Base-by-base conservation (phyloP, 2,888 invertebrate genomes). In the Cabera pusaria region DNA sequence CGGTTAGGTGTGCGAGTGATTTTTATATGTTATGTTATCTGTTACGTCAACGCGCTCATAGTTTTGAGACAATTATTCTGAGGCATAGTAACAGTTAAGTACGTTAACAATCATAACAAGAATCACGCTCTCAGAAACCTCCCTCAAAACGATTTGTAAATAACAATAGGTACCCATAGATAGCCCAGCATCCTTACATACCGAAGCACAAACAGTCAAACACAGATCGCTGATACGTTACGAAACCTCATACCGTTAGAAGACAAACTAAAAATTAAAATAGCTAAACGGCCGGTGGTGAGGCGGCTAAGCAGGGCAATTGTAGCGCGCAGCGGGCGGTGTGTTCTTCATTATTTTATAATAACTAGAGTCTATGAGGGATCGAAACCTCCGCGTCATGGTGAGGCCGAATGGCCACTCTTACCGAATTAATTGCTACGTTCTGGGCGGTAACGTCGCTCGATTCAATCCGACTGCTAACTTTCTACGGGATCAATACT, bases 191-290 rank as follows among this genome's bases (percentile, higher is more conserved):
- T n/a, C n/a, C n/a, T n/a, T 11, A 25, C 49, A 74, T 72, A 74
- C 47, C 34, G 59, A 25, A 46, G 41, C 41, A 28, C 20, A 25
- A 36, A 29, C 41, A 45, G 49, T 43, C 49, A 68, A 67, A 67
- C 68, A 63, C 63, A 69, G 68, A 73, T 67, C 61, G 57, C 56
- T 57, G 75, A 77, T 79, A 79, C 64, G 63, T 81, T 77, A 82
- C 78, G 78, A 82, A 82, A 84, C 69, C 46, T 54, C 58, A 62
- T 59, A 74, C 85, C 85, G 86, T 84, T 83, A 83, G 72, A 77
- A 81, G 81, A 85, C 87, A 88, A 86, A 87, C 86, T 82, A 82
- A 87, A 86, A 87, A 86, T 86, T 85, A 87, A 88, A 88, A 88
- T 79, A 84, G 81, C 81, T 85, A 86, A 86, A 84, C 85, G 84